A percentile compares a stretch with the other conserved stretches of the same genome.
Evolutionary conservation across 2,113 vertebrate species (phyloP).

Genomic region (Amphilophus citrinellus): DNA sequence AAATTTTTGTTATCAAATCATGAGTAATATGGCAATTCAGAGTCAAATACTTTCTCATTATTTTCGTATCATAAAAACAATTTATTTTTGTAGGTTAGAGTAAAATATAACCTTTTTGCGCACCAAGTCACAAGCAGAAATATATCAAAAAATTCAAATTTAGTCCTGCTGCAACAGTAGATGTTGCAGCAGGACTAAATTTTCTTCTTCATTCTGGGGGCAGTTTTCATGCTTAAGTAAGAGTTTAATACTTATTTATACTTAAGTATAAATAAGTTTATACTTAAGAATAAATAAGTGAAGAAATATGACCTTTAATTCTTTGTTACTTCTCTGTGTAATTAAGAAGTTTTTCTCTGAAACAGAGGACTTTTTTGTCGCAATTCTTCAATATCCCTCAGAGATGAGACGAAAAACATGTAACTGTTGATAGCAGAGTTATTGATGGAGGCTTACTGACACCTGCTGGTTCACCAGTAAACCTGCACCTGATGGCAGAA

Average conservation of each 20-base stretch:
- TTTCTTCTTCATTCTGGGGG: background rate
- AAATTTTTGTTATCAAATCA: background rate
- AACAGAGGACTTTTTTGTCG: background rate
- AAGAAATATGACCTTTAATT: background rate
- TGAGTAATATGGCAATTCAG: background rate
- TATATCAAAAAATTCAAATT: background rate
- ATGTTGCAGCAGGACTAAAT: background rate
- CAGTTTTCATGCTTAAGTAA: background rate
- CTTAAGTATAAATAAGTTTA: background rate
- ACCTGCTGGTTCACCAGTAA: background rate
- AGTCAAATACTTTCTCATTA: background rate
- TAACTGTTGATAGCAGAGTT: background rate
- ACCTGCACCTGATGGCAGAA: constrained; percentile 14
- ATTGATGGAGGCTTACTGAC: constrained; percentile 36
- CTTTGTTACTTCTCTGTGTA: background rate
- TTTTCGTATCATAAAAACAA: background rate
- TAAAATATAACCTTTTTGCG: constrained; percentile 1
- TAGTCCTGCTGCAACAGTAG: background rate
- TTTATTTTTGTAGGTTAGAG: background rate
- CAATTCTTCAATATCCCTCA: background rate
- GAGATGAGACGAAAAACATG: background rate
- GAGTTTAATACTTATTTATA: background rate
- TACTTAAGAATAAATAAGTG: background rate
- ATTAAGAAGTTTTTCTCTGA: background rate
- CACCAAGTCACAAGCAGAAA: background rate